Evolutionary conservation across 2,888 invertebrate genomes (phyloP).

Genomic region (Seira sanloemensis): DNA sequence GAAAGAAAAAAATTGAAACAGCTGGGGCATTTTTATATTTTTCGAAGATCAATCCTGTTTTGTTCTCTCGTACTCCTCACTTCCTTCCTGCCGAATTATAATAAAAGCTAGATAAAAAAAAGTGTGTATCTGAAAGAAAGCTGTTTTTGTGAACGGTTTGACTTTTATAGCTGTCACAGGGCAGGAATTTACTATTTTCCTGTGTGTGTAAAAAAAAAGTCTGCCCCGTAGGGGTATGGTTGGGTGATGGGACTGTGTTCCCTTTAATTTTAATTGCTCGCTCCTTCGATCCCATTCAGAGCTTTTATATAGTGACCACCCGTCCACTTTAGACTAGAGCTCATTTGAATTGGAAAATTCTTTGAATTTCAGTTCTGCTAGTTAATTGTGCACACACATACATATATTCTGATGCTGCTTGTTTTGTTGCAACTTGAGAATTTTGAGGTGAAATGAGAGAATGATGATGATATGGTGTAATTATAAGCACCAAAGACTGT

Average conservation of each 20-base stretch:
- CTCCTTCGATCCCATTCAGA: neutral
- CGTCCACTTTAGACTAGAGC: too few species aligned
- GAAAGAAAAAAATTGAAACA: slow-evolving; percentile 29
- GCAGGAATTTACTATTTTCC: slow-evolving; percentile 48
- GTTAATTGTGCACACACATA: too few species aligned
- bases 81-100: slow-evolving; percentile 57
- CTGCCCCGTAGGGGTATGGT: neutral
- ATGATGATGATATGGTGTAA: neutral
- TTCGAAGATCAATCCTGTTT: slow-evolving; percentile 13
- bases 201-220: slow-evolving; percentile 20
- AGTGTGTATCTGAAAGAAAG: neutral
- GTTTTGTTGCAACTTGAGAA: neutral
- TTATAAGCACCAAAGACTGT: neutral
- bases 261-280: slow-evolving; percentile 1
- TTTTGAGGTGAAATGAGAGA: too few species aligned
- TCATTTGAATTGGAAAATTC: neutral
- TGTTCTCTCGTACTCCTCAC: neutral
- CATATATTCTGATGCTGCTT: too few species aligned
- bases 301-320: neutral
- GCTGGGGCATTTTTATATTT: slow-evolving; percentile 25
- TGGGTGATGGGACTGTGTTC: neutral
- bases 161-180: slow-evolving; percentile 49
- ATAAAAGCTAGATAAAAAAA: too few species aligned
- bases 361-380: neutral
- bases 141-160: neutral